These are phyloP conservation scores for Xestia rhomboidea DNA, from an alignment of 2,888 invertebrate species.

Conservation along the genomic window DNA sequence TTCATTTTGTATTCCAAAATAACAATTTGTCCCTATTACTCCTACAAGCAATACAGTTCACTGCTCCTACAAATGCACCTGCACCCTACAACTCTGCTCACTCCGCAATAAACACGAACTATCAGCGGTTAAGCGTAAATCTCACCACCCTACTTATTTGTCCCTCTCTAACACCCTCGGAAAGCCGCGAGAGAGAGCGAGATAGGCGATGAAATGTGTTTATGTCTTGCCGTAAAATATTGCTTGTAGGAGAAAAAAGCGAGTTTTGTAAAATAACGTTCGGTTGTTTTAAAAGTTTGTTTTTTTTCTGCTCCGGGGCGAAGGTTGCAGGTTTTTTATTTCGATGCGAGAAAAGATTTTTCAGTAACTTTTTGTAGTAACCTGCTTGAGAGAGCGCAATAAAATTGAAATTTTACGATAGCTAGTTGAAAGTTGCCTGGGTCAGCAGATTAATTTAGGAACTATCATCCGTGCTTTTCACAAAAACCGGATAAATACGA, in stretches of 20 bases:
- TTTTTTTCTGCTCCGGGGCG: not conserved
- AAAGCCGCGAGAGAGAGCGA: not conserved
- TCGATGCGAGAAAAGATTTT: not conserved
- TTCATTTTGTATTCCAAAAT: not conserved
- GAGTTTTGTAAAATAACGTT: constrained; percentile 57
- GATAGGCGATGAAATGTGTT: constrained; percentile 60
- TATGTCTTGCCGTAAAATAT: constrained; percentile 62
- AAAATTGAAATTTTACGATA: not conserved
- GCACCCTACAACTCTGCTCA: constrained; percentile 22
- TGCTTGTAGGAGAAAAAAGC: constrained; percentile 51
- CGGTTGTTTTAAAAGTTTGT: constrained; percentile 49
- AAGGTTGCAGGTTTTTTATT: not conserved
- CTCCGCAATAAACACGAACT: constrained; percentile 49
- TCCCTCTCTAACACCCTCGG: constrained; percentile 17
- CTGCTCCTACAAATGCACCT: constrained; percentile 26
- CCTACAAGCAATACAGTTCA: constrained; percentile 1
- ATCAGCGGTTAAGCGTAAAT: constrained; percentile 58
- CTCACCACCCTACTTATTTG: constrained; percentile 43
- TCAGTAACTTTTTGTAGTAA: not conserved
- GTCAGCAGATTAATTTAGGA: not conserved
- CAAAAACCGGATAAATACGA: not conserved
- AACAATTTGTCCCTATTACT: constrained; percentile 26
- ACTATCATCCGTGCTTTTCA: not conserved
- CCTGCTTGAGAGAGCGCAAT: no score
- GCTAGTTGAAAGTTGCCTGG: not conserved